Evolutionary conservation across 1,140 invertebrate species (phyloP), one percentile per base, ranked within the genome.

Genomic region (Tenebrio molitor): DNA sequence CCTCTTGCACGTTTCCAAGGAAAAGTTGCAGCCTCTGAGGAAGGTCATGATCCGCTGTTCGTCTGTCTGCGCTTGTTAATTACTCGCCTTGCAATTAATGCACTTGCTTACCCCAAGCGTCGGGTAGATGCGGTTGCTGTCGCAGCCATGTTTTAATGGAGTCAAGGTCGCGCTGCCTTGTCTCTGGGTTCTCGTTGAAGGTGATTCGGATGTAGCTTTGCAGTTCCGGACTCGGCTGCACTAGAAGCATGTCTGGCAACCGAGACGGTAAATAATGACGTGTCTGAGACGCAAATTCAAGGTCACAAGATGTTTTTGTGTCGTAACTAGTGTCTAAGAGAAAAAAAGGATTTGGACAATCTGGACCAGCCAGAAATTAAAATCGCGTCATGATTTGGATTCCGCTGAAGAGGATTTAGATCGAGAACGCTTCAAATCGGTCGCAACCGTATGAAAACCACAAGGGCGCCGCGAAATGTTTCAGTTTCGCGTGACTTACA

Each of bases 1-100:
- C 74, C 86, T 85, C 81, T 94, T 94, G 5, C 89, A 89, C 78
- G 91, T 91, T 77, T 94, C 92, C 67, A 93, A 77, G 15, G 91
- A 92, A 79, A 91, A 93, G 84, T 93, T 94, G 80, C 90, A 92
- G 5, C 92, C 92, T 21, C 92, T 85, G 15, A 94, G 80, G 81
- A 93, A 94, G 0, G 90, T 91, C 78, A 90, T 86, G 14, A 94
- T 80, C 81, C 90, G 88, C 69, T 87, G 83, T 74, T 92, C 91
- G 81, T 92, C 90, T 91, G 76, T 21, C 7, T 16, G 76, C 33
- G 77, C 78, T 39, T 39, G 36, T 8, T 12, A 3, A n/a, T 39
- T 12, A 14, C 14, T 25, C 6, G 29, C n/a, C 5, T 62, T 7
- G 33, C n/a, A 5, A 23, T 62, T 62, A 15, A 15, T 5, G n/a